These are phyloP conservation scores for Diacarnus erythraeanus DNA, from an alignment of 37 sponge, comb jelly and placozoan genomes.

Conservation along the genomic window DNA sequence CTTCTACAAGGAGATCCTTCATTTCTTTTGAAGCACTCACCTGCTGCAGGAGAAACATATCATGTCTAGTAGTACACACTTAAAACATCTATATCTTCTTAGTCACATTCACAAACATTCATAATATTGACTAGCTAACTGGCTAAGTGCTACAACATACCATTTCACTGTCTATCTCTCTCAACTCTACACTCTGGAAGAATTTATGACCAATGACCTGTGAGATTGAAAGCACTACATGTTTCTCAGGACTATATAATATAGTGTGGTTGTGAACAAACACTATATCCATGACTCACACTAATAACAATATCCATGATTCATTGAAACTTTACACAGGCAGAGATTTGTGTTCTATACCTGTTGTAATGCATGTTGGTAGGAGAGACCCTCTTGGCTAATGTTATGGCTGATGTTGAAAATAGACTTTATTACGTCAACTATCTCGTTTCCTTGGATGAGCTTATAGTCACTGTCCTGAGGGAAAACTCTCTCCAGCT, in stretches of 20 bases:
- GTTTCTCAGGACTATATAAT: too few relatives aligned
- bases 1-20: too few relatives aligned
- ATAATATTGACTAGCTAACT: not conserved
- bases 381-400: not conserved
- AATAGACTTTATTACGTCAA: not conserved
- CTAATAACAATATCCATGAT: too few relatives aligned
- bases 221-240: too few relatives aligned
- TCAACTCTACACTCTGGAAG: not conserved
- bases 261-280: too few relatives aligned
- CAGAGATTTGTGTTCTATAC: not conserved
- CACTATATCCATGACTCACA: too few relatives aligned
- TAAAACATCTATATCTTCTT: too few relatives aligned
- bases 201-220: not conserved
- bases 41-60: too few relatives aligned
- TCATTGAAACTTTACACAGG: too few relatives aligned
- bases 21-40: too few relatives aligned
- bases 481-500: not conserved
- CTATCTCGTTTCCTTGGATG: not conserved
- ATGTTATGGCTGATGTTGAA: not conserved
- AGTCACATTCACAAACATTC: not conserved
- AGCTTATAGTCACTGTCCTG: not conserved
- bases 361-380: not conserved
- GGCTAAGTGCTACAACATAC: too few relatives aligned
- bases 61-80: too few relatives aligned
- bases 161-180: not conserved